Evolutionary conservation across 2,888 invertebrate species (phyloP).

Genomic region (Drosophila neotestacea): DNA sequence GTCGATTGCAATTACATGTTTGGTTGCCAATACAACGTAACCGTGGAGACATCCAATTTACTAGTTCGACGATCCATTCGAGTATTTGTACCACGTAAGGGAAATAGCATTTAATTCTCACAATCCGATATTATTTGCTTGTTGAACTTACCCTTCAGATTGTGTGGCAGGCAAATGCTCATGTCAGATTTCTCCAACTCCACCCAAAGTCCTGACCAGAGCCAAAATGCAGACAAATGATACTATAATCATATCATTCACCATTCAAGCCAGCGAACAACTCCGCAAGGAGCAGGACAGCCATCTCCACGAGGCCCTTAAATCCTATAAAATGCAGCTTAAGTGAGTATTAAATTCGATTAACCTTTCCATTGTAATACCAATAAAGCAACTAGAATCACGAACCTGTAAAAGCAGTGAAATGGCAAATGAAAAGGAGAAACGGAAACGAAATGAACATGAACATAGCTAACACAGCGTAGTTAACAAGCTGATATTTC

Average conservation of each 20-base stretch:
- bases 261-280: conserved; percentile 54
- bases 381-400: no score
- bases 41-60: conserved; percentile 79
- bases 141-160: conserved; percentile 57
- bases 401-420: no score
- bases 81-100: conserved; percentile 77
- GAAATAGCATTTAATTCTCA: neutral
- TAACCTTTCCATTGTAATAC: no score
- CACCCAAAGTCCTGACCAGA: conserved; percentile 68
- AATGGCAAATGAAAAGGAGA: no score
- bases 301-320: conserved; percentile 36
- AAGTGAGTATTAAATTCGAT: conserved; percentile 47
- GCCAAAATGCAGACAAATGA: conserved; percentile 68
- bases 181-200: conserved; percentile 65
- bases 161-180: conserved; percentile 79
- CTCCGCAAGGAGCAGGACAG: conserved; percentile 46
- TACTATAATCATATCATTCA: conserved; percentile 76
- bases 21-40: conserved; percentile 81
- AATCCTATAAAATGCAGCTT: conserved; percentile 52
- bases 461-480: no score
- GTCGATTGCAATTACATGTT: conserved; percentile 82
- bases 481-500: no score
- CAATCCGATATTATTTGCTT: neutral
- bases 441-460: no score
- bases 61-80: conserved; percentile 56